Evolutionary conservation across 1,140 invertebrate genomes (phyloP).

Genomic region (Caenorhabditis briggsae): DNA sequence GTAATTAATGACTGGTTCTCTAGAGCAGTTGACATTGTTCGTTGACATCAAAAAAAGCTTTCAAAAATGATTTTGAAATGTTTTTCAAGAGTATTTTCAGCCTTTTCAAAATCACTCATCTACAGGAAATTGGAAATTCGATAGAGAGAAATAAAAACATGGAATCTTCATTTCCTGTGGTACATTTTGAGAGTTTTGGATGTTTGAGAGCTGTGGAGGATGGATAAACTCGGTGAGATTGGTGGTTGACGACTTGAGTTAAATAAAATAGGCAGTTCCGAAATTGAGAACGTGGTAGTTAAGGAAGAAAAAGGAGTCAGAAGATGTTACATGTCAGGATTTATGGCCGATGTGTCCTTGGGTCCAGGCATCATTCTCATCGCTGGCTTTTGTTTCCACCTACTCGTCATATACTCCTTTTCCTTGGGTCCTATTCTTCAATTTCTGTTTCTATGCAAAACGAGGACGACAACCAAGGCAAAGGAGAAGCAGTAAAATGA

Average conservation of each 20-base stretch:
- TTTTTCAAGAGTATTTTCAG: too few relatives aligned
- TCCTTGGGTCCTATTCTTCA: slow-evolving; percentile 29
- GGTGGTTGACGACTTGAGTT: background rate
- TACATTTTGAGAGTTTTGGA: too few relatives aligned
- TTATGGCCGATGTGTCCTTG: slow-evolving; percentile 14
- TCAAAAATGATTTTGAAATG: too few relatives aligned
- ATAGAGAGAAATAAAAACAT: too few relatives aligned
- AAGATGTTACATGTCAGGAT: slow-evolving; percentile 54
- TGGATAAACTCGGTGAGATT: background rate
- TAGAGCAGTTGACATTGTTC: too few relatives aligned
- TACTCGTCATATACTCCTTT: slow-evolving; percentile 52
- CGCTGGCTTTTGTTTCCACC: slow-evolving; percentile 33
- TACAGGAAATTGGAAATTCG: too few relatives aligned
- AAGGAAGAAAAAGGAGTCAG: background rate
- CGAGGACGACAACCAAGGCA: background rate
- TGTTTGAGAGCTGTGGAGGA: too few relatives aligned
- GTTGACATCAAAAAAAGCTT: too few relatives aligned
- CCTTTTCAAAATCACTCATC: too few relatives aligned
- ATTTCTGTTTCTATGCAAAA: slow-evolving; percentile 55
- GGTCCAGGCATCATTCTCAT: background rate
- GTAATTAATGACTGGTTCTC: background rate
- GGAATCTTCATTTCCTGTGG: too few relatives aligned
- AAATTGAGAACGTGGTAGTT: background rate
- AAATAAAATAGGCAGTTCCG: background rate
- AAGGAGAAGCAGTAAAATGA: background rate